Base-by-base conservation (phyloP, 2,888 invertebrate genomes). In the Tupiocoris notatus region DNA sequence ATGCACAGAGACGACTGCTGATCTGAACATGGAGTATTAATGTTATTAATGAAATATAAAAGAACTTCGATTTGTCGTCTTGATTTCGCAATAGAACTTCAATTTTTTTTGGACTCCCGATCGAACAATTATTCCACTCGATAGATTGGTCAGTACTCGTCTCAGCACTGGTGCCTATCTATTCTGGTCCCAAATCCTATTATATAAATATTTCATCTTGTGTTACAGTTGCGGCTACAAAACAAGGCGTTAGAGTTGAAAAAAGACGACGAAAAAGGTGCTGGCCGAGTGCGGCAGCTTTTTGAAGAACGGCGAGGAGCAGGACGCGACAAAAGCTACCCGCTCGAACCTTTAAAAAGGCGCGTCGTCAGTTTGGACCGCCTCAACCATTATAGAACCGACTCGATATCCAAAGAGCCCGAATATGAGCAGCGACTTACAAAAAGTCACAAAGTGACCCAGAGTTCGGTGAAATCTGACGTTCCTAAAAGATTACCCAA, bases 211-310 rank as follows among this genome's bases (percentile, higher is more conserved):
- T n/a, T n/a, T n/a, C n/a, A n/a, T n/a, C 39, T 39, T 12, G 3
- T 39, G 16, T 73, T 74, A n/a, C 64, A 74, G 74, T 57, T 74
- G 57, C 24, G 65, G 64, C 74, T 74, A 3, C 74, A 74, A 18
- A 74, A 74, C 74, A 74, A 74, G 25, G 63, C 74, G 0, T n/a
- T 74, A 6, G 76, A 76, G 17, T n/a, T 76, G 56, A 66, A 76
- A 20, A 76, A 56, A 22, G 76, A 76, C 17, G 61, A 61, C 61
- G 76, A 76, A 12, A 76, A 39, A 25, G 75, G 58, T 12, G 58
- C 65, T 22, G 76, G 78, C 2, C 82, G 91, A 89, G 93, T 93
- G 24, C 89, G 94, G 16, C 93, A 93, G 85, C 91, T 94, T 91
- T 94, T 94, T 82, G 92, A 93, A 82, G 93, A 93, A 83, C 88